Conservation (phyloP, 2,797 vertebrate species). For the Huso huso region DNA sequence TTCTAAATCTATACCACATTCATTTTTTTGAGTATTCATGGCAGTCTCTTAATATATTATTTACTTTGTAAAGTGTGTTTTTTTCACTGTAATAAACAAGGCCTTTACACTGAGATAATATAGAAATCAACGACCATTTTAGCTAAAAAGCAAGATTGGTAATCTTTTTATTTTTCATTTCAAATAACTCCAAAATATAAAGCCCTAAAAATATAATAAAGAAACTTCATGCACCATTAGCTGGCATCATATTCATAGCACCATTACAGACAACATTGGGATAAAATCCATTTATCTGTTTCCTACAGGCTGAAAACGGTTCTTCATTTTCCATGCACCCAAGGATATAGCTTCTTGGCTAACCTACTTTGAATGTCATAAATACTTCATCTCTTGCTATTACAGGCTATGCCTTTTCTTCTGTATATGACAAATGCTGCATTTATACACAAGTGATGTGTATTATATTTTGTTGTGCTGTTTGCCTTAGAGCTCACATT, state of each 20-base stretch:
- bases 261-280: not conserved
- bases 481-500: too few relatives aligned
- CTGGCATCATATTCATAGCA: not conserved
- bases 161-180: not conserved
- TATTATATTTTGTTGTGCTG: too few relatives aligned
- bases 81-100: too few relatives aligned
- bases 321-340: not conserved
- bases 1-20: too few relatives aligned
- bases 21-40: too few relatives aligned
- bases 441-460: too few relatives aligned
- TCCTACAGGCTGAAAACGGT: conserved; percentile 1
- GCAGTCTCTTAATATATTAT: too few relatives aligned
- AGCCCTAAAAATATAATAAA: not conserved
- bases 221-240: conserved; percentile 7
- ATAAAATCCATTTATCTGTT: conserved; percentile 2
- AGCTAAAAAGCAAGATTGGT: too few relatives aligned
- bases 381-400: not conserved
- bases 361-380: not conserved
- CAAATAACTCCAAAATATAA: not conserved
- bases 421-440: too few relatives aligned
- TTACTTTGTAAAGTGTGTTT: too few relatives aligned
- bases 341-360: not conserved
- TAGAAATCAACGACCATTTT: too few relatives aligned
- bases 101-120: too few relatives aligned
- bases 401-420: not conserved